Evolutionary conservation across 2,113 vertebrate genomes (phyloP).

Genomic region (Bombycilla garrulus): DNA sequence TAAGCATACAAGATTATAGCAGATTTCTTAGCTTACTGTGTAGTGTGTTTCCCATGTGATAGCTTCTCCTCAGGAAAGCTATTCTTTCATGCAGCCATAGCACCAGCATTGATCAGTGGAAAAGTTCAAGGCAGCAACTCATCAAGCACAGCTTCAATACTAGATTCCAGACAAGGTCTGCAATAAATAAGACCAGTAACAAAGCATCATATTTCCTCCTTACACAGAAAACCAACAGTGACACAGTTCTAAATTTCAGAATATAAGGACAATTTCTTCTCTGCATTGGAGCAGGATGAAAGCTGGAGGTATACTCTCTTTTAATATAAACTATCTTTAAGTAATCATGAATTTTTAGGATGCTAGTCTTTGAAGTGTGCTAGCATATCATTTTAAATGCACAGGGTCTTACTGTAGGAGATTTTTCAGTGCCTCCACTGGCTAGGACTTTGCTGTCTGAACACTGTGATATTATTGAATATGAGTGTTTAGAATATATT

Average conservation of each 20-base stretch:
- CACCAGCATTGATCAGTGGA: conserved; percentile 80
- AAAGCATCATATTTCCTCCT: conserved; percentile 77
- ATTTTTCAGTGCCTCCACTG: conserved; percentile 13
- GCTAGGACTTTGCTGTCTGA: background rate
- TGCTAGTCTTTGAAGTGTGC: conserved; percentile 40
- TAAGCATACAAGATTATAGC: conserved; percentile 58
- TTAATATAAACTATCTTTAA: conserved; percentile 38
- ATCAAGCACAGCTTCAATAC: conserved; percentile 79
- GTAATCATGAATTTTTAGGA: conserved; percentile 28
- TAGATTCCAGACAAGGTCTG: conserved; percentile 78
- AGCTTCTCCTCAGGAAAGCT: conserved; percentile 71
- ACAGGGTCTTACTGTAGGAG: background rate
- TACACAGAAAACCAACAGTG: conserved; percentile 67
- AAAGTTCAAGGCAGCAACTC: conserved; percentile 82
- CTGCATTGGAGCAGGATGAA: conserved; percentile 10
- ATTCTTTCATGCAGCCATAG: conserved; percentile 74
- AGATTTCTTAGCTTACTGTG: conserved; percentile 62
- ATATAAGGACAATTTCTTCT: conserved; percentile 53
- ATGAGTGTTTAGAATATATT: conserved; percentile 36
- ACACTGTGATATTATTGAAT: background rate
- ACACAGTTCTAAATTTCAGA: conserved; percentile 71
- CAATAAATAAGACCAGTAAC: conserved; percentile 79
- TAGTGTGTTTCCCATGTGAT: conserved; percentile 64
- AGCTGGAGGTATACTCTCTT: conserved; percentile 29
- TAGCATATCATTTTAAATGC: conserved; percentile 46